Evolutionary conservation across 2,888 invertebrate genomes (phyloP).

Genomic region (Pterostichus madidus): DNA sequence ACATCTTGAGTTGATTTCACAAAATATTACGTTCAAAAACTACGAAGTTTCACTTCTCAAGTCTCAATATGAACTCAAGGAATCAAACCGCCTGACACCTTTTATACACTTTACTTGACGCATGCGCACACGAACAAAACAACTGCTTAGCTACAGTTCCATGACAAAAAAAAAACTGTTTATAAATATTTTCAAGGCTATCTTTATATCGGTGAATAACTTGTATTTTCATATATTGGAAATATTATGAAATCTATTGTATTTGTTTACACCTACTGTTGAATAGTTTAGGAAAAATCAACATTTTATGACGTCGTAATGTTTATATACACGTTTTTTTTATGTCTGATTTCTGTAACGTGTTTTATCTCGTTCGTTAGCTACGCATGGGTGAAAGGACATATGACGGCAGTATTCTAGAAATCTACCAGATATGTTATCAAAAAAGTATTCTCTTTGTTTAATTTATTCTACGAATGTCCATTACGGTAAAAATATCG

Average conservation of each 20-base stretch:
- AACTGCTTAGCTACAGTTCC: conserved; percentile 50
- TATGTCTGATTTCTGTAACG: conserved; percentile 21
- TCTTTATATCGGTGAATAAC: conserved; percentile 62
- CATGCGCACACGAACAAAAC: conserved; percentile 65
- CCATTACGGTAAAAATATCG: neutral
- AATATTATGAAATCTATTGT: conserved; percentile 37
- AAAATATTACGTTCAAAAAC: neutral
- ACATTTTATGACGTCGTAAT: neutral
- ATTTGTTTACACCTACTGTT: neutral
- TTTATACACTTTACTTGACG: conserved; percentile 65
- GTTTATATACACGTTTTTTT: conserved; percentile 16
- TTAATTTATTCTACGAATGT: conserved; percentile 26
- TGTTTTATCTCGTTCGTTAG: conserved; percentile 32
- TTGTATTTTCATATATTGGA: conserved; percentile 1
- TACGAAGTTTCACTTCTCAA: neutral
- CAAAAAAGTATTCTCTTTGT: conserved; percentile 31
- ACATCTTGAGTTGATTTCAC: conserved; percentile 81
- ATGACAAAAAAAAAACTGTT: conserved; percentile 55
- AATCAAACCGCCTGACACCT: conserved; percentile 66
- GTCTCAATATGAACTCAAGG: conserved; percentile 53
- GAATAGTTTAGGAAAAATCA: neutral
- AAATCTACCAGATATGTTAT: conserved; percentile 35
- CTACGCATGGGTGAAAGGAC: conserved; percentile 36
- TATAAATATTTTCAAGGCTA: conserved; percentile 66
- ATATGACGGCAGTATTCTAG: conserved; percentile 10